These are phyloP conservation scores for Festucalex cinctus DNA, from an alignment of 2,113 vertebrate species.

Conservation along the genomic window DNA sequence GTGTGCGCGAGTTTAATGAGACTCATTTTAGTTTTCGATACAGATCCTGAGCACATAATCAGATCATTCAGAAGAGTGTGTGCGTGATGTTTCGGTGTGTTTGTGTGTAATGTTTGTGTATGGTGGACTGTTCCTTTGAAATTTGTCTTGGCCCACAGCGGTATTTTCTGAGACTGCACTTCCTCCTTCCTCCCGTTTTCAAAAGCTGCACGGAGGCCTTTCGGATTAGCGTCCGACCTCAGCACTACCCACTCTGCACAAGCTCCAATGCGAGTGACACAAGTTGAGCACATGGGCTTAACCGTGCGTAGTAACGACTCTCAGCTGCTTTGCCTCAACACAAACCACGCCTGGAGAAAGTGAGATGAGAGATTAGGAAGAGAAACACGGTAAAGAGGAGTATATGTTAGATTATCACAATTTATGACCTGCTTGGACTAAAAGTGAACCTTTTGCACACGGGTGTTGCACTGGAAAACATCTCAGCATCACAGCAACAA, in stretches of 20 bases:
- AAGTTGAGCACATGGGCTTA: conserved; percentile 16
- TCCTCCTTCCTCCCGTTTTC: conserved; percentile 19
- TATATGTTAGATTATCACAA: conserved; percentile 14
- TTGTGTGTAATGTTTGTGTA: conserved; percentile 8
- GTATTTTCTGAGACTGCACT: conserved; percentile 29
- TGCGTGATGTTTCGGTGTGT: not conserved
- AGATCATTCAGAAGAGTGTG: conserved; percentile 12
- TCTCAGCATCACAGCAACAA: not conserved
- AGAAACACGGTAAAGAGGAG: conserved; percentile 22
- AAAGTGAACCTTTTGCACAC: not conserved
- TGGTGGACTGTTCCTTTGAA: conserved; percentile 13
- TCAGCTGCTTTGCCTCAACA: conserved; percentile 61
- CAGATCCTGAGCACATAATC: conserved; percentile 17
- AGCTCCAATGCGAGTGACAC: conserved; percentile 27
- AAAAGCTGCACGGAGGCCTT: not conserved
- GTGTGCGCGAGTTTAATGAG: conserved; percentile 27
- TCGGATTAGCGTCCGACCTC: conserved; percentile 8
- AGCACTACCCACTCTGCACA: conserved; percentile 13
- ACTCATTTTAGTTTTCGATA: not conserved
- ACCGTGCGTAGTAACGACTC: conserved; percentile 50
- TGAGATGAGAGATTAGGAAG: conserved; percentile 23
- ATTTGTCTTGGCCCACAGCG: conserved; percentile 46
- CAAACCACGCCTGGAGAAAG: conserved; percentile 50
- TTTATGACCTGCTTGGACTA: conserved; percentile 18
- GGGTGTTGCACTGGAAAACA: conserved; percentile 12